These are phyloP conservation scores for Theristicus caerulescens DNA, from an alignment of 2,113 vertebrate species.

Conservation along the genomic window DNA sequence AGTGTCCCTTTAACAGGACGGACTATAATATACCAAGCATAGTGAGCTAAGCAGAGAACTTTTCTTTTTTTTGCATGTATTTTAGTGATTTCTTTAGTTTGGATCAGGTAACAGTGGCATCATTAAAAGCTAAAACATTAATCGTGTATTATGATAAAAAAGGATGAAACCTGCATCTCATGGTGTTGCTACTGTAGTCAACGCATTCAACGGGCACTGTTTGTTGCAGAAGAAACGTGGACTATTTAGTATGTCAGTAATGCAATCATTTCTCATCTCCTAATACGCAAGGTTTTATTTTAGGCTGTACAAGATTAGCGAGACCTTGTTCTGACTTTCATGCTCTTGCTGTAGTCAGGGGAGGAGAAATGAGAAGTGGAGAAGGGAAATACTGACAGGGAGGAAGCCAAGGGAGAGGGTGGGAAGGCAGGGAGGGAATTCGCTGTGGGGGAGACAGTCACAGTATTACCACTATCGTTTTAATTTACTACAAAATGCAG, in stretches of 20 bases:
- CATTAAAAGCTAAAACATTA: conserved; percentile 26
- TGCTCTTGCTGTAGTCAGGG: neutral
- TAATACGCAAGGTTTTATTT: conserved; percentile 13
- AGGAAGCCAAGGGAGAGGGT: neutral
- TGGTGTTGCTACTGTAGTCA: neutral
- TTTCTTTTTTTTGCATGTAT: neutral
- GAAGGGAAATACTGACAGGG: neutral
- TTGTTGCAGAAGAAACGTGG: neutral
- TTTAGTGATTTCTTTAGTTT: neutral
- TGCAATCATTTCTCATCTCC: conserved; percentile 31
- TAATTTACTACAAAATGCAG: conserved; percentile 37
- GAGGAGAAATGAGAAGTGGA: conserved; percentile 13
- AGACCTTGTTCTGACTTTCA: conserved; percentile 42
- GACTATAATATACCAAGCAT: neutral
- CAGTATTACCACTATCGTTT: neutral
- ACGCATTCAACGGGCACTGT: neutral
- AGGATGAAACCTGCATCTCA: neutral
- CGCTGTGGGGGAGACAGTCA: neutral
- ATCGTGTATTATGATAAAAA: neutral
- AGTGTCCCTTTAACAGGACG: neutral
- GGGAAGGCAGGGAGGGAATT: neutral
- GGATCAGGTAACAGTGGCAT: conserved; percentile 34
- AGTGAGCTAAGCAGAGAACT: neutral
- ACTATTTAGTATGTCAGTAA: conserved; percentile 51
- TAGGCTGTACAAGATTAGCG: neutral